phyloP scores from a whole-genome alignment of 2,113 vertebrate genomes.

The Odocoileus hemionus region DNA sequence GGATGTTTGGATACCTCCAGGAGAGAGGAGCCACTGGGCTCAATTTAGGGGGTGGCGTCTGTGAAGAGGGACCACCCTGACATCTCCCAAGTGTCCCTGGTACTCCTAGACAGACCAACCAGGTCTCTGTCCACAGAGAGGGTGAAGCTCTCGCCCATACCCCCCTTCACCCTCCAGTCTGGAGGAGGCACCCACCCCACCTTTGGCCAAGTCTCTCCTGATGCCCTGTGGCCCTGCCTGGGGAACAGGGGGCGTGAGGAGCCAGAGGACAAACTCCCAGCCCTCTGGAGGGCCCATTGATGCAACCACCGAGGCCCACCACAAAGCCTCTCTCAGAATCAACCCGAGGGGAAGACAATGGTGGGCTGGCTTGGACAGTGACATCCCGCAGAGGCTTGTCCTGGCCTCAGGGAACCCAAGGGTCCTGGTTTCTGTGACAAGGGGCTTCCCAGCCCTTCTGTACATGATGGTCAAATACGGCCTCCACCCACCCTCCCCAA shows the following conservation, averaged over 20 bases:
- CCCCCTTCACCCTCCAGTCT: not conserved
- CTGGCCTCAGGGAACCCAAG: not conserved
- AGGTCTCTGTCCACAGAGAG: not conserved
- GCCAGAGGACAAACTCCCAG: not conserved
- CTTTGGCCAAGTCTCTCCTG: not conserved
- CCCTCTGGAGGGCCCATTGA: not conserved
- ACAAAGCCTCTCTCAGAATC: not conserved
- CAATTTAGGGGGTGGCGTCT: accelerated
- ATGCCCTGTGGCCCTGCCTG: not conserved
- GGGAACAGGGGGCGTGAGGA: not conserved
- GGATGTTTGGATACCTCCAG: not conserved
- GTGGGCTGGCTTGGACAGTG: not conserved
- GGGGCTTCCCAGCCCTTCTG: not conserved
- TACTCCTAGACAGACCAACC: not conserved
- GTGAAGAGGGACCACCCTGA: not conserved
- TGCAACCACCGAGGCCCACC: accelerated
- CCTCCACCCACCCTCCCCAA: no score
- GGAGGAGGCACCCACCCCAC: not conserved
- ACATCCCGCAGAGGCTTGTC: not conserved
- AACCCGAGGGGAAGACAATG: not conserved
- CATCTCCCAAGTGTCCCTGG: not conserved
- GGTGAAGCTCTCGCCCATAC: not conserved
- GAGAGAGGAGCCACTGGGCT: not conserved
- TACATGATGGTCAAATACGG: not conserved
- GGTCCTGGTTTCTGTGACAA: not conserved